Base-by-base conservation (phyloP, 1,140 invertebrate genomes). In the Tribolium madens region DNA sequence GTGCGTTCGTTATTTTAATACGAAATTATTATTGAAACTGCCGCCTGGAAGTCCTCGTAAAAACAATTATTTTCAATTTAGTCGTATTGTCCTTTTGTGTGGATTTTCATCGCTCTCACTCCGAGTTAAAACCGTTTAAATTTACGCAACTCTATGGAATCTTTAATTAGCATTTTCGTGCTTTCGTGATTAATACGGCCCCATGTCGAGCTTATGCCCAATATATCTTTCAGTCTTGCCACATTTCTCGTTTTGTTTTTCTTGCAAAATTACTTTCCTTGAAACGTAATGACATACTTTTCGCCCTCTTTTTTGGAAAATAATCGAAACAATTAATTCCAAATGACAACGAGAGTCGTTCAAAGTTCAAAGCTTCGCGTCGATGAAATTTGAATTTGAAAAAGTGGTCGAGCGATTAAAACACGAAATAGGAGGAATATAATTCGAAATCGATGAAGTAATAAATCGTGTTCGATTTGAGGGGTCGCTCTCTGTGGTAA, bases 161-260 rank as follows among this genome's bases (percentile, higher is more conserved):
- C 78, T 79, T 79, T 79, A 79, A 79, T 79, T 79, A 79, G 78
- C 60, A 75, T 50, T 26, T 77, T 77, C 78, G 71, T 70, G 76
- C 70, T 77, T 72, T 71, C 76, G 78, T 79, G 78, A 79, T 79
- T 79, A 79, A 79, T 79, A 77, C 64, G 68, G 68, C 48, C 76
- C 78, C 75, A 73, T 79, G 76, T 79, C 75, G 72, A 71, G 78
- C 57, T 76, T 71, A 46, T 47, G 70, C 76, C 70, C 76, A 72
- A 79, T 79, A 79, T 79, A 79, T 79, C 78, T 79, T 72, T 70
- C 52, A 71, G 72, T 79, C 75, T 79, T 77, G 72, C 71, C 71
- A 70, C 72, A 70, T 70, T 70, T 70, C 73, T 73, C 72, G 75
- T 73, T 77, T 76, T 75, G 42, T 77, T 76, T 69, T 64, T 73